Percentiles rank a stretch among this genome's conserved stretches.
Evolutionary conservation across 1,140 invertebrate species (phyloP).

Genomic region (Diorhabda elongata): DNA sequence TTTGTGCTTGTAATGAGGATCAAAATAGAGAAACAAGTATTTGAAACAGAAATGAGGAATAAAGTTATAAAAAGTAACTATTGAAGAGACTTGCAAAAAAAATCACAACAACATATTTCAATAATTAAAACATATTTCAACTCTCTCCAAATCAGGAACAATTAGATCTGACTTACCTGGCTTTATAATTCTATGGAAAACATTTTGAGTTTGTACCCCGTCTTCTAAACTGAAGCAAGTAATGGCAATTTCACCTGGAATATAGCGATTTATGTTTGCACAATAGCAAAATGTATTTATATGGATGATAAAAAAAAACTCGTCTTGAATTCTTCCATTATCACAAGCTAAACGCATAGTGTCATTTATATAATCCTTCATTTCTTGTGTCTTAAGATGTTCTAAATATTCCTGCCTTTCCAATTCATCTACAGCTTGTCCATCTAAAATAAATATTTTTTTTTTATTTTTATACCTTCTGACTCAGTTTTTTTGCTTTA

Average conservation of each 20-base stretch:
- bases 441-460: conserved; percentile 27
- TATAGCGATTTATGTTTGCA: conserved; percentile 38
- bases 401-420: conserved; percentile 18
- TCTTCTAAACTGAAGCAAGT: conserved; percentile 51
- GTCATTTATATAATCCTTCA: conserved; percentile 26
- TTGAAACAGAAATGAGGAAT: too few relatives aligned
- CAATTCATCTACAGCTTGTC: conserved; percentile 25
- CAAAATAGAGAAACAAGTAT: too few relatives aligned
- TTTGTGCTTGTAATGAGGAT: too few relatives aligned
- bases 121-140: too few relatives aligned
- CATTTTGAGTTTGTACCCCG: conserved; percentile 48
- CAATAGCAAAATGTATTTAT: conserved; percentile 46
- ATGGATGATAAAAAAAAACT: conserved; percentile 48
- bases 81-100: too few relatives aligned
- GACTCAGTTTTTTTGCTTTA: too few relatives aligned
- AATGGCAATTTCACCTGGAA: conserved; percentile 43
- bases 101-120: too few relatives aligned
- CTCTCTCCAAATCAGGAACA: too few relatives aligned
- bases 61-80: too few relatives aligned
- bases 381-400: conserved; percentile 14
- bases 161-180: conserved; percentile 42
- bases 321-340: conserved; percentile 25
- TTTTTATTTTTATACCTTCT: too few relatives aligned
- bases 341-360: conserved; percentile 14
- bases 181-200: conserved; percentile 52